Base-by-base conservation (phyloP, 1,140 invertebrate genomes). In the Sycophila sp. region DNA sequence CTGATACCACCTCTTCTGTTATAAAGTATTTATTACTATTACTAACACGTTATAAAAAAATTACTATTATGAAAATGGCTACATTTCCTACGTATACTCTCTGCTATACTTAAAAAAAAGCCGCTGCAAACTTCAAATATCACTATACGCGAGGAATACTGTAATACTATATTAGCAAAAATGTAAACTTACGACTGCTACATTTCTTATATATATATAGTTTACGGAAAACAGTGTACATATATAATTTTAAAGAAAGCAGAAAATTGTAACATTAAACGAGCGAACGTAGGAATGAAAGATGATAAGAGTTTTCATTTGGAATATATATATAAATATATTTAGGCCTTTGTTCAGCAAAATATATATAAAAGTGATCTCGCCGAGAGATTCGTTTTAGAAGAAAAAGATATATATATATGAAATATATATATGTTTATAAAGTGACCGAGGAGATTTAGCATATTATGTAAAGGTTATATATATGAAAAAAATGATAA, bases 1-100 rank as follows among this genome's bases (percentile, higher is more conserved):
- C 72, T 77, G 75, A 75, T 80, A 78, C 70, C 73, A 73, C 66
- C 73, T 70, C 73, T 79, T 75, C 36, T 56, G 38, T 69, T 71
- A 69, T 53, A 58, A 38, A 63, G 69, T 58, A 64, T 24, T 53
- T 65, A 72, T 28, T 69, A 58, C 30, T 65, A 71, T 55, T 56
- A 70, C 36, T 75, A 76, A 56, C 6, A 32, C 15, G 13, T 55
- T 55, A 45, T 36, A 49, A 59, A 36, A 1, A 22, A 47, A 69
- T 70, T 47, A 28, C 17, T 64, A 64, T 6, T 60, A 24, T 32
- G 11, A 55, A 56, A 58, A 58, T 6, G 15, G 49, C 49, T 53
- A 26, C 22, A 36, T 15, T 22, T 58, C 32, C n/a, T 32, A 58
- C n/a, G 19, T 53, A 69, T 45, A 34, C 38, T 55, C 24, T 28